Conservation (phyloP, 2,113 vertebrate species). For the zebrafish (Danio rerio) region GRCz12tu NC_133193.1:25486001-25486500, state of each 20-base stretch:
- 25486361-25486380: conserved; percentile 39
- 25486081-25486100: conserved; percentile 8
- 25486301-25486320: conserved; percentile 44
- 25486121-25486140: conserved; percentile 41
- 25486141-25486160: conserved; percentile 60
- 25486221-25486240: conserved; percentile 74
- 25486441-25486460: neutral
- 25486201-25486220: conserved; percentile 66
- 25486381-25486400: conserved; percentile 17
- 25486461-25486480: neutral
- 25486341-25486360: conserved; percentile 30
- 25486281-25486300: conserved; percentile 38
- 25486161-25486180: conserved; percentile 62
- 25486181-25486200: conserved; percentile 70
- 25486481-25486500: neutral
- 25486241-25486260: conserved; percentile 66
- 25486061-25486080: conserved; percentile 1
- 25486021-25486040: neutral
- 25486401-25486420: conserved; percentile 9
- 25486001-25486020: neutral
- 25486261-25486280: conserved; percentile 43
- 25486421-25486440: conserved; percentile 18
- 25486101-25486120: conserved; percentile 11
- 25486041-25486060: neutral
- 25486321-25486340: conserved; percentile 47